Percentiles rank a stretch among this genome's conserved stretches.
phyloP scores from a whole-genome alignment of 2,113 vertebrate genomes.

The Gallinago jamesoni region DNA sequence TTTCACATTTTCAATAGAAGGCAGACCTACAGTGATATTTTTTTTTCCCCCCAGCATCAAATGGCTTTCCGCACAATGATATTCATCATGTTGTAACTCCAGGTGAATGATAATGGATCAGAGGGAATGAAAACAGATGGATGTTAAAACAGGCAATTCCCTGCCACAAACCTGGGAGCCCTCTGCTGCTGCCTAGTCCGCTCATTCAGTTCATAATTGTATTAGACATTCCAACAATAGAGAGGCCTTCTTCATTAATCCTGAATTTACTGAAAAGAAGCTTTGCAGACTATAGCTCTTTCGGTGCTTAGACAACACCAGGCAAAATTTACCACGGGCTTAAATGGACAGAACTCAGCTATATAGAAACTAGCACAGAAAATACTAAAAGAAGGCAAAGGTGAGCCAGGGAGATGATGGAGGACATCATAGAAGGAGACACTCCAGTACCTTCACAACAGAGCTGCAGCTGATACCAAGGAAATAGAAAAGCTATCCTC shows the following conservation, averaged over 20 bases:
- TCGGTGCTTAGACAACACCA: not conserved
- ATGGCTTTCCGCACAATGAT: constrained; percentile 61
- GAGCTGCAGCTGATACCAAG: not conserved
- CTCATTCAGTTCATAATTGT: constrained; percentile 67
- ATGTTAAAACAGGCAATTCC: constrained; percentile 70
- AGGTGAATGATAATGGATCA: constrained; percentile 71
- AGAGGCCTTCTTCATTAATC: constrained; percentile 68
- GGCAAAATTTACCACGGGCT: constrained; percentile 31
- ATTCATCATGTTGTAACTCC: constrained; percentile 72
- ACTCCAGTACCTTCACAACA: fast-evolving
- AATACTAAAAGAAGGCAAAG: not conserved
- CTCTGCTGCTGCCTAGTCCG: constrained; percentile 38
- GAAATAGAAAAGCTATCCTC: not conserved
- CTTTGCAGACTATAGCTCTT: constrained; percentile 43
- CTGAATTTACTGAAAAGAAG: constrained; percentile 66
- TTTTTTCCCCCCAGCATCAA: constrained; percentile 35
- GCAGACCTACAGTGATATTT: constrained; percentile 32
- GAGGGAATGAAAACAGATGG: constrained; percentile 70
- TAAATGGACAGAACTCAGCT: not conserved
- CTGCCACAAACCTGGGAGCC: constrained; percentile 48
- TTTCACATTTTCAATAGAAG: constrained; percentile 62
- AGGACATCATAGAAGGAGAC: not conserved
- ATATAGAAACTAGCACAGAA: not conserved
- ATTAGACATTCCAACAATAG: constrained; percentile 67
- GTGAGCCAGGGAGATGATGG: not conserved